Conservation (phyloP, 2,888 invertebrate species). For the Netelia virgata region DNA sequence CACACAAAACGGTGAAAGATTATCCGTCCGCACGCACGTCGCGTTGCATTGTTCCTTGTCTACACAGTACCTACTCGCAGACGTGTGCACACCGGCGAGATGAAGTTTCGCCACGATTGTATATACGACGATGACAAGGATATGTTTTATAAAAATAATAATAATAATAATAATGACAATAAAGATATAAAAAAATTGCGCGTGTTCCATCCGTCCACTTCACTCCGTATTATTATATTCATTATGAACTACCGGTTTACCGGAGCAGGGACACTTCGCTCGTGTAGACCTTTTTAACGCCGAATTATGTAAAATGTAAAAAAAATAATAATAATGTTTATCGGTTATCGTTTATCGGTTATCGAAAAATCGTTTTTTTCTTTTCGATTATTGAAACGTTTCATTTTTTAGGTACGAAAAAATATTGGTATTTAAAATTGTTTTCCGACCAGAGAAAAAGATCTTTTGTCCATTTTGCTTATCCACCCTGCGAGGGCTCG, state of each 20-base stretch:
- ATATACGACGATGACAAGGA: slow-evolving; percentile 38
- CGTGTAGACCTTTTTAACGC: background rate
- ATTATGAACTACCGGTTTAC: background rate
- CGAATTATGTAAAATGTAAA: too few relatives aligned
- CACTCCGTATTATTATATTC: slow-evolving; percentile 20
- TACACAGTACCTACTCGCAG: slow-evolving; percentile 31
- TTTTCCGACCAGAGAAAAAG: too few relatives aligned
- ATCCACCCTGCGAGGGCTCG: too few relatives aligned
- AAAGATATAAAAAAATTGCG: slow-evolving; percentile 3
- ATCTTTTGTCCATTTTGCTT: too few relatives aligned
- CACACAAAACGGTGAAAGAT: slow-evolving; percentile 79
- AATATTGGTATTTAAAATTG: too few relatives aligned
- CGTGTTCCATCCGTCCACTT: slow-evolving; percentile 12
- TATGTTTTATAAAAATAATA: slow-evolving; percentile 15
- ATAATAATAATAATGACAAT: too few relatives aligned
- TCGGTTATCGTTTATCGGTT: too few relatives aligned
- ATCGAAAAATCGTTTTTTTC: too few relatives aligned
- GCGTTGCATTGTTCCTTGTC: slow-evolving; percentile 60
- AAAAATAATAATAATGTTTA: too few relatives aligned
- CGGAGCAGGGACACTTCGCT: background rate
- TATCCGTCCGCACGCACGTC: slow-evolving; percentile 75
- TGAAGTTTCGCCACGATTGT: slow-evolving; percentile 57
- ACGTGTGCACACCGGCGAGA: slow-evolving; percentile 26
- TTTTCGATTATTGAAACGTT: too few relatives aligned
- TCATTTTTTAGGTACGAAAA: too few relatives aligned